Base-by-base conservation (phyloP, 2,797 vertebrate genomes). In the Poeciliopsis turneri region DNA sequence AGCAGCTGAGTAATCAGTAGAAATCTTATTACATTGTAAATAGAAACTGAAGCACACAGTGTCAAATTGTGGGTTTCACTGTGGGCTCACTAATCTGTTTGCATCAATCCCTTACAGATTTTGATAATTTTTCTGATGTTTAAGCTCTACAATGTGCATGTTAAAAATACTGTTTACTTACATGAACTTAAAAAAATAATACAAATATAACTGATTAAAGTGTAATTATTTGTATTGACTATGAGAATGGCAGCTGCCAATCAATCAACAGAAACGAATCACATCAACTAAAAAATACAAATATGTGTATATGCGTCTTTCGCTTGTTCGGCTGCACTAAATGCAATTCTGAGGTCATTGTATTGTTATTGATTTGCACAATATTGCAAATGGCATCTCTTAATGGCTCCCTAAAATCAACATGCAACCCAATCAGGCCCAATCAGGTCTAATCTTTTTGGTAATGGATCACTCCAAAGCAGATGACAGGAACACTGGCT, bases 401-500 rank as follows among this genome's bases (percentile, higher is more conserved):
- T 90, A 89, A 94, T 89, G 89, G 89, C 84, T 75, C 88, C 82
- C 90, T 85, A 85, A 88, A 93, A 92, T 92, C 90, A 86, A 88
- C 92, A 91, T 78, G 81, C 89, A 92, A 91, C 85, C 90, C 87
- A 88, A 90, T 92, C 86, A 86, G 76, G 79, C 77, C 84, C 86
- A 92, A 93, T 94, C 84, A 85, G 78, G 85, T 92, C 86, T 80
- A 78, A 86, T 90, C 89, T 87, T 87, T 84, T 81, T 85, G 74
- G 80, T 84, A 90, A 93, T 86, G 82, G 81, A 85, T 92, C 66
- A 76, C 86, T 89, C 77, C 79, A 88, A 91, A 93, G 88, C 84
- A 89, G 91, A 96, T 94, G 94, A 92, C 94, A 95, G 95, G 95
- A 95, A 95, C 93, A 95, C 95, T 92, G 93, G 93, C 95, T 95